Evolutionary conservation across 2,113 vertebrate species (phyloP), one percentile per base, ranked within the genome.

Genomic region (Oceanites oceanicus): DNA sequence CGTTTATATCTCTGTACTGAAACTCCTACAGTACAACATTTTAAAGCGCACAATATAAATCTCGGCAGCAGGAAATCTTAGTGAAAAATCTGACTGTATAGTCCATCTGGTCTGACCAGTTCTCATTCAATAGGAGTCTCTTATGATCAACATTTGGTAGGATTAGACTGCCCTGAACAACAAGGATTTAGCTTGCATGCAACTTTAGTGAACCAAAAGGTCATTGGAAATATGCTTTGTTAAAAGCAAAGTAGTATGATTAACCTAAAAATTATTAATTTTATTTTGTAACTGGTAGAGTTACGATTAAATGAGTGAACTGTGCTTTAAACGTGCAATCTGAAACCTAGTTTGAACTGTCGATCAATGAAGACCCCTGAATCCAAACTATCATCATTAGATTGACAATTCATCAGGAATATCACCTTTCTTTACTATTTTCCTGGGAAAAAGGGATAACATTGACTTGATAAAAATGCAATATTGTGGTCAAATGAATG

Each of bases 171-270:
- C 42, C 82, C 83, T 80, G 83, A 96, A 94, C 9, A 74, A 62
- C 91, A 89, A 95, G 92, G 93, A 96, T 96, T 97, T 97, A 96
- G 85, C 73, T 73, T 93, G 94, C 74, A 95, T 38, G 58, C 67
- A 94, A 92, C 87, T 96, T 94, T 96, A 95, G 91, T 79, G 52
- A 90, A 81, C 56, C 90, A 76, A 89, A 90, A 96, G 71, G 82
- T 94, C 79, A 86, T 40, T 0, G 2, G 50, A 96, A 97, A 94
- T 96, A 84, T 96, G 44, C 44, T 45, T 95, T 93, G 56, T 84
- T 95, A 91, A 97, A 97, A 97, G 80, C 73, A 93, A 93, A 97
- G 71, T 88, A 70, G 86, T 95, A 86, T 77, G 88, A 96, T 97
- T 96, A 95, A 97, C 88, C 73, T 89, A 90, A 85, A 90, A 95